These are phyloP conservation scores for Lynx canadensis DNA, from an alignment of 2,113 vertebrate species.

Conservation along the genomic window DNA sequence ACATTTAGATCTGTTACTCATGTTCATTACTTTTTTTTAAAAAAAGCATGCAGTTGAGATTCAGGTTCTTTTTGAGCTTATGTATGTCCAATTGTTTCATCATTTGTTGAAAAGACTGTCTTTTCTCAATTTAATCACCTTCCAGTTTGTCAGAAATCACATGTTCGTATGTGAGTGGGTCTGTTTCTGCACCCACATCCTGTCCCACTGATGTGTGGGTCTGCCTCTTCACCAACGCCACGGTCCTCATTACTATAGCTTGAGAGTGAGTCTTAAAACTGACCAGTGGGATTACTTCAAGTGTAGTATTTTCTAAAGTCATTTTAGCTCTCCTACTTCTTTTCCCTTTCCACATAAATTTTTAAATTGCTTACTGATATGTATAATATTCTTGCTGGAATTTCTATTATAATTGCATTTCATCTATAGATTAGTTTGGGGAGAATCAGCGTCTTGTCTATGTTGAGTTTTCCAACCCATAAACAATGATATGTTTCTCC, in stretches of 20 bases:
- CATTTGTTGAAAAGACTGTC: not conserved
- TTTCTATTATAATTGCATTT: not conserved
- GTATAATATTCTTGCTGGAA: not conserved
- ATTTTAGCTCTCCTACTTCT: not conserved
- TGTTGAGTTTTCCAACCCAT: not conserved
- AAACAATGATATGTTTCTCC: not conserved
- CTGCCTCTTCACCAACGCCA: not conserved
- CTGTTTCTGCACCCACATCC: not conserved
- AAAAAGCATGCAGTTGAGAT: not conserved
- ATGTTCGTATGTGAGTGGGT: not conserved
- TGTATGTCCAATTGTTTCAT: not conserved
- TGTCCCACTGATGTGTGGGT: not conserved
- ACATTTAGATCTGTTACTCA: not conserved
- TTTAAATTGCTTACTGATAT: not conserved
- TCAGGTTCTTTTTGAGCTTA: not conserved
- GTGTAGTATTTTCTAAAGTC: not conserved
- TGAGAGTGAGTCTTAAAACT: not conserved
- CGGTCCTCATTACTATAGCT: not conserved
- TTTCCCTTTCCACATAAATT: not conserved
- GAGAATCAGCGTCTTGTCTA: not conserved
- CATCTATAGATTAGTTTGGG: not conserved
- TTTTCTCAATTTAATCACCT: not conserved
- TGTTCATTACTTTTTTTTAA: too few relatives aligned
- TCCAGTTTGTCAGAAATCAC: not conserved
- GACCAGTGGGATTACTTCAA: not conserved